These are phyloP conservation scores for Hemicrepidius hirtus DNA, from an alignment of 2,888 invertebrate species.

Conservation along the genomic window DNA sequence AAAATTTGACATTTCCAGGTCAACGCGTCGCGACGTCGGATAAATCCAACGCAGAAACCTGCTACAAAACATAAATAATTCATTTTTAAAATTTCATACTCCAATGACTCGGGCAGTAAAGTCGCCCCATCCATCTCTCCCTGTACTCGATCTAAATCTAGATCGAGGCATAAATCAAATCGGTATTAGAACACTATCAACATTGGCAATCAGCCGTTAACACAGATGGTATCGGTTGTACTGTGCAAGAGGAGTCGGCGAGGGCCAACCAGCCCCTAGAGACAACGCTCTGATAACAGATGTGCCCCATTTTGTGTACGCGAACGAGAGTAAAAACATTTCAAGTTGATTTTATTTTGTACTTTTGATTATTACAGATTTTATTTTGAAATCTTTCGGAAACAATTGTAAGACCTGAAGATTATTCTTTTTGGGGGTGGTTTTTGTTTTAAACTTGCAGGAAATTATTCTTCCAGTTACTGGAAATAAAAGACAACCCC, in stretches of 20 bases:
- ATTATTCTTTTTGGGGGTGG: too few relatives aligned
- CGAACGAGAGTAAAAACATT: neutral
- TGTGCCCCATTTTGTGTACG: constrained; percentile 38
- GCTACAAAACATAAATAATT: constrained; percentile 37
- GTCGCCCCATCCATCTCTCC: constrained; percentile 36
- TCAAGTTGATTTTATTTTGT: too few relatives aligned
- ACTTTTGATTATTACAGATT: too few relatives aligned
- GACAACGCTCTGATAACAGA: constrained; percentile 50
- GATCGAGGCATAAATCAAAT: constrained; percentile 68
- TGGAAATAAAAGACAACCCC: too few relatives aligned
- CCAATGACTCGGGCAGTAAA: neutral
- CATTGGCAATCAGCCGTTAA: constrained; percentile 69
- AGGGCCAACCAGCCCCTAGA: constrained; percentile 51
- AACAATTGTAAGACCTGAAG: too few relatives aligned
- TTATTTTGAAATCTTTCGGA: too few relatives aligned
- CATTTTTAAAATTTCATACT: constrained; percentile 26
- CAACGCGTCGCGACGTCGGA: constrained; percentile 3
- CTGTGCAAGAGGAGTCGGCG: constrained; percentile 44
- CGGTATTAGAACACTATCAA: constrained; percentile 69
- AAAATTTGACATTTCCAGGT: neutral
- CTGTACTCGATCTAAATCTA: constrained; percentile 51
- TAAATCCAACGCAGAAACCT: neutral
- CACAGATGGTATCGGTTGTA: constrained; percentile 68
- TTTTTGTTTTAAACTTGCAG: too few relatives aligned
- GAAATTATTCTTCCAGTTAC: too few relatives aligned